Percentiles rank a stretch among this genome's conserved stretches.
These are phyloP conservation scores for Drosophila teissieri DNA, from an alignment of 1,140 invertebrate genomes.

Conservation along the genomic window DNA sequence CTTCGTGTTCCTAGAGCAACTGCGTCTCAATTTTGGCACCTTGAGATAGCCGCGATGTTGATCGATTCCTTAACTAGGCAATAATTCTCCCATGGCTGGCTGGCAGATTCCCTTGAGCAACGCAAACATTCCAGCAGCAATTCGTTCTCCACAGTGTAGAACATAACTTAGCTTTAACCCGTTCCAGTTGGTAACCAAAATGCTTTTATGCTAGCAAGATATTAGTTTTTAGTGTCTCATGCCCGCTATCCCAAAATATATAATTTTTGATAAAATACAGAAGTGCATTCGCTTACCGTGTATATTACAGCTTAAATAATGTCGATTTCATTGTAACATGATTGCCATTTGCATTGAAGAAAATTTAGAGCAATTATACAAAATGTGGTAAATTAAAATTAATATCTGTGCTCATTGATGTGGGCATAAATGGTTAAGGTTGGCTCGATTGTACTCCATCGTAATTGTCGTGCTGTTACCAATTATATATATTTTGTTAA, in stretches of 20 bases:
- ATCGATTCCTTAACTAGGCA: conserved; percentile 14
- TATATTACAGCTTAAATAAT: no score
- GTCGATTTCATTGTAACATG: no score
- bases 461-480: conserved; percentile 53
- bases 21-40: conserved; percentile 93
- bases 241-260: neutral
- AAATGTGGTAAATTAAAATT: no score
- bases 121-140: conserved; percentile 72
- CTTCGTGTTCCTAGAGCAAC: conserved; percentile 98
- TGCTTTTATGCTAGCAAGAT: conserved; percentile 66
- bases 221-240: conserved; percentile 16
- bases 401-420: neutral
- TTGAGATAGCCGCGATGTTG: conserved; percentile 9
- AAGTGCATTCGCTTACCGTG: no score
- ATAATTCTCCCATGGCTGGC: conserved; percentile 36
- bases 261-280: neutral
- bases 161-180: conserved; percentile 27
- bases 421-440: conserved; percentile 6
- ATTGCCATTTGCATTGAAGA: neutral
- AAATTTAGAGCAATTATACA: neutral
- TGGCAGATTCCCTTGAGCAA: conserved; percentile 42
- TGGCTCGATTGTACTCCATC: conserved; percentile 22
- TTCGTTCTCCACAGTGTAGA: conserved; percentile 24
- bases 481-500: conserved; percentile 44
- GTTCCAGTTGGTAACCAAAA: conserved; percentile 46